A percentile compares a stretch with the other conserved stretches of the same genome.
These are phyloP conservation scores for Arremon aurantiirostris DNA, from an alignment of 2,797 vertebrate genomes.

Conservation along the genomic window DNA sequence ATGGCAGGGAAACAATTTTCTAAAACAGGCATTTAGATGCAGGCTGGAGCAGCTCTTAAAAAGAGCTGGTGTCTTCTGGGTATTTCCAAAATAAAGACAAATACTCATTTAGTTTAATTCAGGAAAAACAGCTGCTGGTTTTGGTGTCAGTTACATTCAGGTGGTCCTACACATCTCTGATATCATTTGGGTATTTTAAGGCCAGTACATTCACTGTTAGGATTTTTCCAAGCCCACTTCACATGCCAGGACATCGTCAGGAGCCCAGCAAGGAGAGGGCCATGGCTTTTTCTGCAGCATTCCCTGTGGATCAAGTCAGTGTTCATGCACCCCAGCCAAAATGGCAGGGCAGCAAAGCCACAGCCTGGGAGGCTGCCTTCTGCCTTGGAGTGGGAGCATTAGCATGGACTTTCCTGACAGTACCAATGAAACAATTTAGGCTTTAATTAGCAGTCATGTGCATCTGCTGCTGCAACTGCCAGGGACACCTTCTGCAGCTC, in stretches of 20 bases:
- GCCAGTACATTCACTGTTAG: not conserved
- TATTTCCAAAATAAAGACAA: not conserved
- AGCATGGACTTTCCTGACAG: not conserved
- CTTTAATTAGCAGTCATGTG: accelerated
- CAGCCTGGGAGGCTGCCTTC: not conserved
- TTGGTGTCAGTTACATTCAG: not conserved
- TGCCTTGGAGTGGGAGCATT: not conserved
- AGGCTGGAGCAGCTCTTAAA: not conserved
- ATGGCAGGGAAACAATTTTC: not conserved
- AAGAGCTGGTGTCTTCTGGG: not conserved
- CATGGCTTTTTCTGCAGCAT: not conserved
- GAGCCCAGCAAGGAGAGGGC: accelerated
- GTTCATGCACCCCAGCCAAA: not conserved
- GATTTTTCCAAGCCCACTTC: not conserved
- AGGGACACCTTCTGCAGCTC: not conserved
- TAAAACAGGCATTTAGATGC: not conserved
- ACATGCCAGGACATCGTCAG: not conserved
- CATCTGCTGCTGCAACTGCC: not conserved
- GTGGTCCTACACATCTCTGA: not conserved
- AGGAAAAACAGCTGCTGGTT: not conserved
- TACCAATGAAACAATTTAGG: not conserved
- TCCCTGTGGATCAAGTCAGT: not conserved
- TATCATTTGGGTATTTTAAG: not conserved
- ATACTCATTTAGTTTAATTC: not conserved
- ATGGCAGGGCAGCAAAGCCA: not conserved